phyloP scores from a whole-genome alignment of 2,888 invertebrate species.

The Homarus gammarus region DNA sequence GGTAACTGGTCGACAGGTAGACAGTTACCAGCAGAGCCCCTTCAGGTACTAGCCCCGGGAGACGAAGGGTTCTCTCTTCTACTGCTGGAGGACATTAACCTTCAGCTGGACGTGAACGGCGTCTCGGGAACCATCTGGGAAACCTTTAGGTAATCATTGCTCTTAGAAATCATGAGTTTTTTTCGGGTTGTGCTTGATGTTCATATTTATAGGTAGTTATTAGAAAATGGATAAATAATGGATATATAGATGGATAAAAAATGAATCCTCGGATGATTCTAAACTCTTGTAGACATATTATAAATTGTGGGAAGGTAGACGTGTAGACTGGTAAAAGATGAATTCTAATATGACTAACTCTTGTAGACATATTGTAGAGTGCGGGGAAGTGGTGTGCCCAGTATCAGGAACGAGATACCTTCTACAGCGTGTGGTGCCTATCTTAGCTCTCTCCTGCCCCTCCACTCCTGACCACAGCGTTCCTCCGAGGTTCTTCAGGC shows the following conservation, averaged over 20 bases:
- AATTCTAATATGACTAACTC: too few species aligned
- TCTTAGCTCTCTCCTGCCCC: conserved; percentile 40
- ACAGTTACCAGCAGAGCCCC: not conserved
- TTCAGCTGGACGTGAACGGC: conserved; percentile 31
- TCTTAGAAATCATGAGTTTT: not conserved
- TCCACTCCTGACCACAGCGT: conserved; percentile 32
- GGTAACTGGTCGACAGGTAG: not conserved
- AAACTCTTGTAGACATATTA: conserved; percentile 41
- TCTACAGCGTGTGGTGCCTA: conserved; percentile 49
- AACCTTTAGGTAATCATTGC: conserved; percentile 47
- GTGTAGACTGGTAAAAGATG: too few species aligned
- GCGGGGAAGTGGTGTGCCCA: conserved; percentile 54
- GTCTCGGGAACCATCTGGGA: conserved; percentile 54
- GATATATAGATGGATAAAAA: too few species aligned
- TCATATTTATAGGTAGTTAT: too few species aligned
- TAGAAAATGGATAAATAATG: not conserved
- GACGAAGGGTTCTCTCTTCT: conserved; percentile 56
- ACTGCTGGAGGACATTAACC: conserved; percentile 52
- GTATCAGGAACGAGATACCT: conserved; percentile 43
- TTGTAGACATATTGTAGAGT: conserved; percentile 63
- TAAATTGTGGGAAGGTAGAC: conserved; percentile 52
- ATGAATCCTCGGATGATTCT: too few species aligned
- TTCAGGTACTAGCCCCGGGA: conserved; percentile 54
- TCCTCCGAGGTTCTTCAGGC: conserved; percentile 45
- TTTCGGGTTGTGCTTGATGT: not conserved